phyloP scores from a whole-genome alignment of 2,797 vertebrate genomes.

The Sebastes trivittatus region DNA sequence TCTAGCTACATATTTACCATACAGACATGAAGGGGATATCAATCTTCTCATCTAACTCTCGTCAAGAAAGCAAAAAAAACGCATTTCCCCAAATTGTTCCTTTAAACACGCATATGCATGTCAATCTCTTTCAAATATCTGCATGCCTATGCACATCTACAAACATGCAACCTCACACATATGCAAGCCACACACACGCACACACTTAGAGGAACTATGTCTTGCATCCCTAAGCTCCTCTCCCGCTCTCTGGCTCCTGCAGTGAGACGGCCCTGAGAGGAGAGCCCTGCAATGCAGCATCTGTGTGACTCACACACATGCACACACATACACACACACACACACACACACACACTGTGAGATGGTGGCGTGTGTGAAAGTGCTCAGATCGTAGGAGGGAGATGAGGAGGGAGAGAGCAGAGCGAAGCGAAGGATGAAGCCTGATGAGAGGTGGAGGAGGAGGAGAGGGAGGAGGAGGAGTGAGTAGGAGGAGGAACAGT shows the following conservation, averaged over 20 bases:
- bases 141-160: neutral
- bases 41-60: neutral
- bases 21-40: neutral
- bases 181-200: neutral
- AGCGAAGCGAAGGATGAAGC: slow-evolving; percentile 52
- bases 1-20: too few relatives aligned
- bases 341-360: slow-evolving; percentile 22
- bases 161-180: neutral
- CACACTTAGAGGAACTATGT: slow-evolving; percentile 1
- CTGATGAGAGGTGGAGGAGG: slow-evolving; percentile 55
- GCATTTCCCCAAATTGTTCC: neutral
- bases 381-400: slow-evolving; percentile 73
- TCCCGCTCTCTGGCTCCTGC: slow-evolving; percentile 60
- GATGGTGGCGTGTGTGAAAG: slow-evolving; percentile 60
- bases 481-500: slow-evolving; percentile 63
- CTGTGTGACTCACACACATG: slow-evolving; percentile 72
- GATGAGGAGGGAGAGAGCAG: slow-evolving; percentile 57
- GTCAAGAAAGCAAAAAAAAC: neutral
- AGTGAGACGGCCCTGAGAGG: slow-evolving; percentile 68
- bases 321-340: slow-evolving; percentile 14
- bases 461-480: slow-evolving; percentile 34
- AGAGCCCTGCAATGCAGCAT: slow-evolving; percentile 85
- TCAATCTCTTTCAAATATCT: neutral
- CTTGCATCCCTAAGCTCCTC: slow-evolving; percentile 31
- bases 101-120: neutral